Base-by-base conservation (phyloP, 2,888 invertebrate species). In the Macrophya alboannulata region DNA sequence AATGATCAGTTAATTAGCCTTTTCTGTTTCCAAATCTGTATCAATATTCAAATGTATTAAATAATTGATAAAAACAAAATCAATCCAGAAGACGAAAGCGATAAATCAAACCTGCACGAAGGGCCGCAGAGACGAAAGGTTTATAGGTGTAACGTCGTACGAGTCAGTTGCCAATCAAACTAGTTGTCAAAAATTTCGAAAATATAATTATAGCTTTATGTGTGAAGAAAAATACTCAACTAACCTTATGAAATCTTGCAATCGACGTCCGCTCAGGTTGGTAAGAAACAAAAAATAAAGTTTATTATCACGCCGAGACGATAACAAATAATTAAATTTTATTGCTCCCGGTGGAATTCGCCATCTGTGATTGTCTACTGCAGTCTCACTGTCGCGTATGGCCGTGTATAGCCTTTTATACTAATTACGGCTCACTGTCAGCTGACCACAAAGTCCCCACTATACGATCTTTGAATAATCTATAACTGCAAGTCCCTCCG, bases 381-480 rank as follows among this genome's bases (percentile, higher is more conserved):
- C 45, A 74, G 37, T 17, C 77, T 17, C 25, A 81, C 81, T 81
- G 81, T 21, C 79, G 82, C 43, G 31, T 74, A 40, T 62, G 8
- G 68, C 40, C 37, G 55, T 48, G 81, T 25, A 81, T 8, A n/a
- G 85, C 77, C 85, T 86, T 87, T 86, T 86, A 86, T 87, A 84
- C 43, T n/a, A 83, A 72, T 79, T n/a, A 74, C 68, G 86, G 86
- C 86, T 85, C 86, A 86, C 86, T 86, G 77, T 59, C 17, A 21
- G 71, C 48, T 72, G 74, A 86, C 87, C 87, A 71, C 87, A 86
- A 86, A 62, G 40, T 87, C 87, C 87, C 87, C 87, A 85, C 86
- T 77, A 77, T 77, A 45, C 9, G n/a, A 45, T 77, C 37, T 31
- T 43, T 55, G 51, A 55, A 77, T 55, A 55, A 77, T 31, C 51